Percentiles rank a stretch among this genome's conserved stretches.
These are phyloP conservation scores for Trissolcus japonicus DNA, from an alignment of 2,888 invertebrate genomes.

Conservation along the genomic window DNA sequence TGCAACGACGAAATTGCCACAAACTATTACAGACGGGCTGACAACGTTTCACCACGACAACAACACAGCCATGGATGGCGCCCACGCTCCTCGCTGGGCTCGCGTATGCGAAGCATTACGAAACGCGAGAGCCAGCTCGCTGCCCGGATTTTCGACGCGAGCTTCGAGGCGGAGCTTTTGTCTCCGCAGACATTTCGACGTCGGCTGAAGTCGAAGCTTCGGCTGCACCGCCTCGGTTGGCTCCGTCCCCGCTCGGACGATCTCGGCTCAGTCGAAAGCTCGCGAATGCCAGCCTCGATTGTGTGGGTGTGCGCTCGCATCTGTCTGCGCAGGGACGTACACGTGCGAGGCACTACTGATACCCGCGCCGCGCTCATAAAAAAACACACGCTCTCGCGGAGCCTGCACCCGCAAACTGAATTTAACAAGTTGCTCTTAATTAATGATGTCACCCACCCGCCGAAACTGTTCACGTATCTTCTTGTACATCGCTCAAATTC, in stretches of 20 bases:
- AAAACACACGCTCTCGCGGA: background rate
- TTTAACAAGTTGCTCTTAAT: conserved; percentile 2
- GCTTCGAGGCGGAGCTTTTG: conserved; percentile 64
- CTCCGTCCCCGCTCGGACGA: conserved; percentile 60
- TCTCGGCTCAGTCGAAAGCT: conserved; percentile 55
- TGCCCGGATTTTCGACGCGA: conserved; percentile 56
- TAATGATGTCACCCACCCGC: background rate
- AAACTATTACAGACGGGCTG: conserved; percentile 10
- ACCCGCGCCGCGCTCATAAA: background rate
- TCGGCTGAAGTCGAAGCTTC: conserved; percentile 61
- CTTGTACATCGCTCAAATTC: too few species aligned
- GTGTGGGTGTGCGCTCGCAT: conserved; percentile 36
- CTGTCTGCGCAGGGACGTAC: conserved; percentile 39
- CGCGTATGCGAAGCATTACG: conserved; percentile 52
- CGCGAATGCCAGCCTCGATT: conserved; percentile 16
- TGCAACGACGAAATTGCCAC: conserved; percentile 24
- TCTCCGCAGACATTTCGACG: conserved; percentile 67
- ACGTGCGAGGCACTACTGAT: conserved; percentile 16
- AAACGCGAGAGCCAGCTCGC: conserved; percentile 52
- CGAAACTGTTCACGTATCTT: too few species aligned
- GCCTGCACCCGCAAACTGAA: background rate
- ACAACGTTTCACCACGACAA: conserved; percentile 8
- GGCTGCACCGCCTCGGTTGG: conserved; percentile 56
- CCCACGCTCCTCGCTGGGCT: conserved; percentile 43
- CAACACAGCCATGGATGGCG: conserved; percentile 33